Evolutionary conservation across 2,113 vertebrate species (phyloP), one percentile per base, ranked within the genome.

Genomic region (Saccopteryx leptura): DNA sequence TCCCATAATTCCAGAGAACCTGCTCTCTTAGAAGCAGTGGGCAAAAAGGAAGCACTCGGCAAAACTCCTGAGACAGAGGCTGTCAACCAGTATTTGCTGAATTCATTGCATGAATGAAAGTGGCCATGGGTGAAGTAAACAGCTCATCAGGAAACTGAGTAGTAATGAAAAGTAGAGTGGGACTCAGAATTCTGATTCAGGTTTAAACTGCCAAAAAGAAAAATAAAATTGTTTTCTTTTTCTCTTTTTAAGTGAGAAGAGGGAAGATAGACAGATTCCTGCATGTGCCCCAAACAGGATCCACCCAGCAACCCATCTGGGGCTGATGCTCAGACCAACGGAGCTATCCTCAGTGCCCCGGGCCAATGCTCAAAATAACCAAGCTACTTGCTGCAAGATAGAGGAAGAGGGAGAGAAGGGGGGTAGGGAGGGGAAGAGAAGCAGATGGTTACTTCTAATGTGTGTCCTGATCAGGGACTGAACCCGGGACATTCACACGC

Each of bases 191-290:
- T 60, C 31, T 91, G 78, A 61, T 5, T 85, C 2, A 31, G 52
- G 21, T 63, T 83, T 68, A 85, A 66, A 65, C 39, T 84, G 13
- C 9, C 33, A 93, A 31, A 89, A 85, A 85, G 61, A 76, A 80
- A 33, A 66, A 79, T 24, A 58, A 66, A 74, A 56, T 28, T 75
- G 3, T 72, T 94, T 93, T 86, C 74, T 87, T 72, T 94, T 93
- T 86, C 74, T 87, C 68, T 94, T 93, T 86, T 69, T 87, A 86
- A 92, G 3, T 39, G 39, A 39, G 39, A 39, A 39, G 39, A 39
- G 39, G 39, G 39, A 39, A 39, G 39, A 39, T 39, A 39, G 39
- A 39, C 39, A 39, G 39, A 39, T 39, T 39, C 39, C 39, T 39
- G 39, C 39, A 39, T 39, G 39, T 39, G 39, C 39, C 39, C 39